These are phyloP conservation scores for Paramuricea clavata DNA, from an alignment of 92 coral and sea anemone species.

Conservation along the genomic window DNA sequence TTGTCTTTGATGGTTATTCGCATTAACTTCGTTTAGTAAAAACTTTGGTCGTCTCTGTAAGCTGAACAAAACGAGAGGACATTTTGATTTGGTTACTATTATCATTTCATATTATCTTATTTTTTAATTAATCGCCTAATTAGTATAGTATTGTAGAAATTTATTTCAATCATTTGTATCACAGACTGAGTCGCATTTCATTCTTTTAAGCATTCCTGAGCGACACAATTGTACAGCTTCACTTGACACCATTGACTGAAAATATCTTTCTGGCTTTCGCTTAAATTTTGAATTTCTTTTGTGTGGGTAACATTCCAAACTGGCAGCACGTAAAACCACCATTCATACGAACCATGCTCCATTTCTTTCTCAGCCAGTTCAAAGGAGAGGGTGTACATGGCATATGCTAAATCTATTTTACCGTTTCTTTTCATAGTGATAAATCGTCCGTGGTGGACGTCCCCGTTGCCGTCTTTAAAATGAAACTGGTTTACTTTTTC, in stretches of 20 bases:
- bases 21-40: too few relatives aligned
- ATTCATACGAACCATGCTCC: not conserved
- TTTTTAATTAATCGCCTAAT: too few relatives aligned
- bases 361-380: slow-evolving; percentile 14
- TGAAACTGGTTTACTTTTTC: slow-evolving; percentile 23
- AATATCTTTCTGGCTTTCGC: slow-evolving; percentile 16
- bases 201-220: not conserved
- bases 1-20: too few relatives aligned
- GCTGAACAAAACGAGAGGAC: too few relatives aligned
- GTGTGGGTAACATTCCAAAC: not conserved
- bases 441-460: slow-evolving; percentile 33
- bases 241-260: slow-evolving; percentile 38
- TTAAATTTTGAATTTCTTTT: slow-evolving; percentile 14
- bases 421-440: slow-evolving; percentile 28
- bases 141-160: too few relatives aligned
- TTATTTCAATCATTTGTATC: not conserved
- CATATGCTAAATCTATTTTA: slow-evolving; percentile 43
- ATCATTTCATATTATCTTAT: too few relatives aligned
- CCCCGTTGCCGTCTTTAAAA: slow-evolving; percentile 29
- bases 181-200: too few relatives aligned
- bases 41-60: too few relatives aligned
- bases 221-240: slow-evolving; percentile 29
- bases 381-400: slow-evolving; percentile 13
- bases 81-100: too few relatives aligned
- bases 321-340: slow-evolving; percentile 19